Evolutionary conservation across 2,797 vertebrate species (phyloP).

Genomic region (Scolopax bukidnonensis): DNA sequence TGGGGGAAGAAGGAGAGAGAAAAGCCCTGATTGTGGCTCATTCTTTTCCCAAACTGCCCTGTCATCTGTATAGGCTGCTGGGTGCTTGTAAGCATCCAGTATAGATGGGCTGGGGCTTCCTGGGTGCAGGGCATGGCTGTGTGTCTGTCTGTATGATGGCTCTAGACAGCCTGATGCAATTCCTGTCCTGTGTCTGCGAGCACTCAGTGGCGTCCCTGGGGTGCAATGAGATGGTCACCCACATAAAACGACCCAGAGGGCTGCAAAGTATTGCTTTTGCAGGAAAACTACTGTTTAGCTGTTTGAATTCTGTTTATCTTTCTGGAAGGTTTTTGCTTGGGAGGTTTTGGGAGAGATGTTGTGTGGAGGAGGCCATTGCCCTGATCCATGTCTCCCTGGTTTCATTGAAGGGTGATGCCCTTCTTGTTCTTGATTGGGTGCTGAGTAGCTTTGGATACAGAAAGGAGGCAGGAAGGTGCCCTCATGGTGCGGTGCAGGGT

Average conservation of each 20-base stretch:
- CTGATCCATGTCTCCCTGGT: accelerated
- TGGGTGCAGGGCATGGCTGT: neutral
- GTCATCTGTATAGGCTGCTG: accelerated
- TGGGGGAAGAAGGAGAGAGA: neutral
- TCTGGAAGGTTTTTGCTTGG: neutral
- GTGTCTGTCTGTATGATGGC: neutral
- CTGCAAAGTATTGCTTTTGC: neutral
- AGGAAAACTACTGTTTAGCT: neutral
- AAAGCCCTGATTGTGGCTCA: accelerated
- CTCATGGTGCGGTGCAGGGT: neutral
- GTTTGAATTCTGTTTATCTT: neutral
- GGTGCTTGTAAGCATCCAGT: neutral
- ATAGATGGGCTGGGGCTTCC: neutral
- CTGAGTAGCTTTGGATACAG: neutral
- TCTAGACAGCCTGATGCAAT: neutral
- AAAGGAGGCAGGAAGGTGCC: neutral
- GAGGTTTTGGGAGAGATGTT: neutral
- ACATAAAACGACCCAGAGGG: neutral
- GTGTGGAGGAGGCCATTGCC: accelerated
- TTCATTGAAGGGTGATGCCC: neutral
- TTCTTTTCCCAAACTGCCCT: neutral
- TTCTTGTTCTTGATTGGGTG: neutral
- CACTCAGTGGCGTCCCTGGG: neutral
- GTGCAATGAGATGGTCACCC: neutral
- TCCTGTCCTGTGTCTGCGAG: neutral